Base-by-base conservation (phyloP, 2,888 invertebrate species). In the Acronicta alni region DNA sequence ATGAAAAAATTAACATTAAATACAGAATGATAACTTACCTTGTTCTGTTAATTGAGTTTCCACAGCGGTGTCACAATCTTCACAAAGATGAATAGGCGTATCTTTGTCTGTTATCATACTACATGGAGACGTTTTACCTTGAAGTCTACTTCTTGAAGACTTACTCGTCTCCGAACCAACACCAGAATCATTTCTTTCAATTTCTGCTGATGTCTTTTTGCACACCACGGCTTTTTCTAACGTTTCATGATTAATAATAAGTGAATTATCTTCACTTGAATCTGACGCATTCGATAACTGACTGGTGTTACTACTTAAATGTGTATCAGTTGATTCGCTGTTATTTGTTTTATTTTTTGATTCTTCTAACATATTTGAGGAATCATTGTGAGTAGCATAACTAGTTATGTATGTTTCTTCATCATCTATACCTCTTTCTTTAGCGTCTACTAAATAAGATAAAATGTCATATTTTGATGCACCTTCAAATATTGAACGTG, bases 121-220 rank as follows among this genome's bases (percentile, higher is more conserved):
- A 68, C 88, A 94, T 44, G 92, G 93, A 67, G 89, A 90, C 76
- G 89, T 93, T 89, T 95, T 95, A 70, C 89, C 96, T 91, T 96
- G 95, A 75, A 96, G 95, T 86, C 96, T 95, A 86, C 97, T 97
- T 78, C 98, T 95, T 56, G 97, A 97, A 57, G 97, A 97, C 87
- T 98, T 98, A 86, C 97, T 97, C 8, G 98, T 98, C 89, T 98
- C 98, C 4, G 98, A 98, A 47, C 98, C 98, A 2, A 98, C 98
- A 2, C 98, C 98, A 16, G 98, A 98, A 88, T 98, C 98, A 82
- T 98, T 98, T 71, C 98, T 95, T 92, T 98, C 98, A 73, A 98
- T 97, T 87, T 98, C 98, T 3, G 96, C 96, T 9, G 95, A 94
- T 30, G 95, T 92, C 79, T 96, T 96, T 75, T 95, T 95, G 73